These are phyloP conservation scores for Formica exsecta DNA, from an alignment of 1,140 invertebrate species.

Conservation along the genomic window DNA sequence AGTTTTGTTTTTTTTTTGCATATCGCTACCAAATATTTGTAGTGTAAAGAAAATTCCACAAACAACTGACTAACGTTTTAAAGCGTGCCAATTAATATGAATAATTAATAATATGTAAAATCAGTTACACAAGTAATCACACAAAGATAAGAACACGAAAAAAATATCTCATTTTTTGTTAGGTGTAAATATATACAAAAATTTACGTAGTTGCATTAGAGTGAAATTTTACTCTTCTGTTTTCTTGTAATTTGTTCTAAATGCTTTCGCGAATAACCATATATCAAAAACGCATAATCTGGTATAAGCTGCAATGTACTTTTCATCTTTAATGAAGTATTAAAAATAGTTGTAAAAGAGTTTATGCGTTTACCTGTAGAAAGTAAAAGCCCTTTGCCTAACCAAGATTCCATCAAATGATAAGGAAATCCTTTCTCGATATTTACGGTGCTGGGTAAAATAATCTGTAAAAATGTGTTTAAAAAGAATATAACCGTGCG, in stretches of 20 bases:
- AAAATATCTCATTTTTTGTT: too few species aligned
- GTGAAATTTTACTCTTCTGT: too few species aligned
- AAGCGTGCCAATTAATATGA: neutral
- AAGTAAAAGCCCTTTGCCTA: constrained; percentile 90
- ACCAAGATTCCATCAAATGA: constrained; percentile 89
- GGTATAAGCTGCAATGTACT: too few species aligned
- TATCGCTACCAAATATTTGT: neutral
- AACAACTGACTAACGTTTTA: neutral
- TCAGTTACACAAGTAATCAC: neutral
- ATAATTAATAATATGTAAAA: neutral
- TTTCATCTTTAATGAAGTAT: neutral
- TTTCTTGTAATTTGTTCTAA: too few species aligned
- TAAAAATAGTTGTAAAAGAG: neutral
- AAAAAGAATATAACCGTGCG: neutral
- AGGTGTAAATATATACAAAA: too few species aligned
- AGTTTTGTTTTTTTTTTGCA: neutral
- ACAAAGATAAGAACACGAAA: too few species aligned
- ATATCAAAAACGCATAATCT: too few species aligned
- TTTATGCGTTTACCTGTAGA: constrained; percentile 84
- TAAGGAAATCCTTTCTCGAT: constrained; percentile 91
- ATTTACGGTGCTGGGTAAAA: constrained; percentile 84
- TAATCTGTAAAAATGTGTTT: constrained; percentile 71
- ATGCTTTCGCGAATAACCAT: neutral
- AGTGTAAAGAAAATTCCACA: neutral
- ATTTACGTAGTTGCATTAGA: too few species aligned